phyloP scores from a whole-genome alignment of 2,113 vertebrate genomes.

The Ochotona curzoniae region DNA sequence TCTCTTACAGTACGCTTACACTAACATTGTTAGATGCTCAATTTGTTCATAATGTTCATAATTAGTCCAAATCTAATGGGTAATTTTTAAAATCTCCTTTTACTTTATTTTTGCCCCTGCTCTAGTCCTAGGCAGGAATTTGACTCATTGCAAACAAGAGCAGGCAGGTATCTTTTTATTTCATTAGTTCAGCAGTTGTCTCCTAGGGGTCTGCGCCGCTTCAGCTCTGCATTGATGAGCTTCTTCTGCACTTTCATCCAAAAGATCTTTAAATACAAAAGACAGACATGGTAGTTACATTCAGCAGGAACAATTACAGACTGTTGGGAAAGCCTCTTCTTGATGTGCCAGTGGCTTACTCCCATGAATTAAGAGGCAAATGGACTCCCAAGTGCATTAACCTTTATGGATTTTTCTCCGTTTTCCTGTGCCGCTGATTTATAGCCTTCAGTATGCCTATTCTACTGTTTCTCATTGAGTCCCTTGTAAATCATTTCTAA shows the following conservation, averaged over 20 bases:
- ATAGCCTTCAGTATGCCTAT: conserved; percentile 71
- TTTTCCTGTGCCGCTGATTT: conserved; percentile 67
- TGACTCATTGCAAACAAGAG: conserved; percentile 37
- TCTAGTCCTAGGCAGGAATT: background rate
- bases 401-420: conserved; percentile 77
- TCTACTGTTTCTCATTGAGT: conserved; percentile 71
- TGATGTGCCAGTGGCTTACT: conserved; percentile 42
- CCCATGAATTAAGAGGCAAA: conserved; percentile 69
- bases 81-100: conserved; percentile 55
- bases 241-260: conserved; percentile 59
- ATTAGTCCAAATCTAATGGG: conserved; percentile 72
- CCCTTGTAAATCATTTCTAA: conserved; percentile 73
- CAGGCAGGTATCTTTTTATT: background rate
- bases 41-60: conserved; percentile 74
- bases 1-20: conserved; percentile 79
- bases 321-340: background rate
- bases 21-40: conserved; percentile 77
- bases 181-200: conserved; percentile 52
- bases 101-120: conserved; percentile 45
- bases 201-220: background rate
- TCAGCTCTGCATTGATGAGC: background rate
- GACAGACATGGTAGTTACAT: background rate
- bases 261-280: conserved; percentile 54
- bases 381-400: conserved; percentile 65
- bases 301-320: conserved; percentile 62